Evolutionary conservation across 37 sponge, comb jelly and placozoan genomes (phyloP).

Genomic region (Diacarnus erythraeanus): DNA sequence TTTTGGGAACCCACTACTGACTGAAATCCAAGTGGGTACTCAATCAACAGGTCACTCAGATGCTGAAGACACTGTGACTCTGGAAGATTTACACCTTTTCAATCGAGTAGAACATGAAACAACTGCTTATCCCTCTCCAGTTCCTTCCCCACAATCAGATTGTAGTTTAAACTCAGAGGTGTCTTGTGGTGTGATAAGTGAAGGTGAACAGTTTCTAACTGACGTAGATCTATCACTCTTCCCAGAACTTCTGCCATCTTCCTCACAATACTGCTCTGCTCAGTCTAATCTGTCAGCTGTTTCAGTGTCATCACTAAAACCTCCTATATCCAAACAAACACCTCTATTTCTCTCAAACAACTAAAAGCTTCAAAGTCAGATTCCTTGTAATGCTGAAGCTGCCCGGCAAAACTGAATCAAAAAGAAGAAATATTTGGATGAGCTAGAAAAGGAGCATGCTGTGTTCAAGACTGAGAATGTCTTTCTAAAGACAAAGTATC

Average conservation of each 20-base stretch:
- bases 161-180: slow-evolving; percentile 39
- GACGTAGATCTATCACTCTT: too few relatives aligned
- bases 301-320: neutral
- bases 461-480: slow-evolving; percentile 46
- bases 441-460: slow-evolving; percentile 43
- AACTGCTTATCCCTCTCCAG: neutral
- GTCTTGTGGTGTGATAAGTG: neutral
- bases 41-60: too few relatives aligned
- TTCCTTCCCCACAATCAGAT: slow-evolving; percentile 21
- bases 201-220: slow-evolving; percentile 20
- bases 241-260: too few relatives aligned
- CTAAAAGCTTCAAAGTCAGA: too few relatives aligned
- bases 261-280: too few relatives aligned
- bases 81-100: neutral
- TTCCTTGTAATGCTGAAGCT: slow-evolving; percentile 72
- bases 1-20: neutral
- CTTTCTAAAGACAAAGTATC: slow-evolving; percentile 38
- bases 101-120: neutral
- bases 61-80: neutral
- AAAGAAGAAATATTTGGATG: slow-evolving; percentile 67
- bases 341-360: neutral
- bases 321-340: neutral
- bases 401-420: slow-evolving; percentile 68
- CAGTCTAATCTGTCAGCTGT: neutral
- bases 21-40: neutral